phyloP scores from a whole-genome alignment of 2,113 vertebrate genomes.

The Aphelocoma coerulescens region DNA sequence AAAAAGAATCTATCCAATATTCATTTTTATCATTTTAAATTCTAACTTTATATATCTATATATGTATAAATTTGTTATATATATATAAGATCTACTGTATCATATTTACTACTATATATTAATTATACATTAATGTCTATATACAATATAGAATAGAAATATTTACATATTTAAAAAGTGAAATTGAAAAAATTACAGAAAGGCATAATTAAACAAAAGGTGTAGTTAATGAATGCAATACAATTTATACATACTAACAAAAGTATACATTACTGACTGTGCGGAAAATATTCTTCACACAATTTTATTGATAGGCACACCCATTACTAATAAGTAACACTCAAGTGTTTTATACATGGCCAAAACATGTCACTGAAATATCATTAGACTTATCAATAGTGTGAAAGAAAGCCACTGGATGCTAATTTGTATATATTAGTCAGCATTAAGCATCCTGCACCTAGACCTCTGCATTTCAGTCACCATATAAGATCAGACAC shows the following conservation, averaged over 20 bases:
- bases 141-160: not conserved
- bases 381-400: not conserved
- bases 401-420: not conserved
- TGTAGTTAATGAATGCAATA: not conserved
- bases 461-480: not conserved
- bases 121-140: not conserved
- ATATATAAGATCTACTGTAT: not conserved
- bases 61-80: not conserved
- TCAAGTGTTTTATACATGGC: not conserved
- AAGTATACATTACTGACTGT: not conserved
- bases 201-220: not conserved
- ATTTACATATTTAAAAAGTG: not conserved
- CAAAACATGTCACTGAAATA: not conserved
- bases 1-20: not conserved
- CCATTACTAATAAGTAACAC: not conserved
- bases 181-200: not conserved
- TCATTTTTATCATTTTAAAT: not conserved
- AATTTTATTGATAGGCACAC: not conserved
- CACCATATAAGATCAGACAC: not conserved
- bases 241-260: not conserved
- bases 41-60: not conserved
- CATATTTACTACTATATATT: not conserved
- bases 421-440: not conserved
- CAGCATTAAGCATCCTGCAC: not conserved
- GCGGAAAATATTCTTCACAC: not conserved